These are phyloP conservation scores for Athalia circularis DNA, from an alignment of 2,888 invertebrate genomes.

Conservation along the genomic window DNA sequence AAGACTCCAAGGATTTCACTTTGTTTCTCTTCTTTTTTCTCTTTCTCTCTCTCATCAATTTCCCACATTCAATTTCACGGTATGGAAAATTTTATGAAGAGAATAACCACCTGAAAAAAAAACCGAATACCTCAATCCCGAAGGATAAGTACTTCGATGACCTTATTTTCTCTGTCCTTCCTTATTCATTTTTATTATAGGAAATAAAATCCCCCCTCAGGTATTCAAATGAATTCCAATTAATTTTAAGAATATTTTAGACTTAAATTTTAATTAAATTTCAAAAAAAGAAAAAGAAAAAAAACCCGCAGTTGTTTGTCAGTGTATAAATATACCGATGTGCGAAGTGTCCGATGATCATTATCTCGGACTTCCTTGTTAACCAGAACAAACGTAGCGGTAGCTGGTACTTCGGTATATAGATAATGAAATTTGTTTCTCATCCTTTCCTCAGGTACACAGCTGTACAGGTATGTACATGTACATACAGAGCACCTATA, in stretches of 20 bases:
- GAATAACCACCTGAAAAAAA: too few species aligned
- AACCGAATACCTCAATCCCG: too few species aligned
- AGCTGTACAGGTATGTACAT: too few species aligned
- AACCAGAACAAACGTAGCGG: too few species aligned
- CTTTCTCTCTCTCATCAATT: too few species aligned
- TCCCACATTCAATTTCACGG: too few species aligned
- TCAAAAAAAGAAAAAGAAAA: slow-evolving; percentile 12
- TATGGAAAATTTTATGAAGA: too few species aligned
- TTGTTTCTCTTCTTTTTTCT: too few species aligned
- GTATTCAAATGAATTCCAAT: slow-evolving; percentile 38
- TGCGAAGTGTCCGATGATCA: slow-evolving; percentile 20
- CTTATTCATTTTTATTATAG: too few species aligned
- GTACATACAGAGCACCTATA: neutral
- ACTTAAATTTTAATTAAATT: slow-evolving; percentile 23
- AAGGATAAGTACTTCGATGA: too few species aligned
- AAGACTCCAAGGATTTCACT: too few species aligned
- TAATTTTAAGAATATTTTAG: slow-evolving; percentile 14
- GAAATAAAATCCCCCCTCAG: neutral
- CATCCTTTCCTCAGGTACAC: neutral
- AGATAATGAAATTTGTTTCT: neutral
- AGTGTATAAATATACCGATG: neutral
- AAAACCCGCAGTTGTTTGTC: neutral
- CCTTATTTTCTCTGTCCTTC: too few species aligned
- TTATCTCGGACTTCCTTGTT: slow-evolving; percentile 8
- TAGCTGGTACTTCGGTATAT: neutral